Evolutionary conservation across 2,888 invertebrate species (phyloP).

Genomic region (Apamea crenata): DNA sequence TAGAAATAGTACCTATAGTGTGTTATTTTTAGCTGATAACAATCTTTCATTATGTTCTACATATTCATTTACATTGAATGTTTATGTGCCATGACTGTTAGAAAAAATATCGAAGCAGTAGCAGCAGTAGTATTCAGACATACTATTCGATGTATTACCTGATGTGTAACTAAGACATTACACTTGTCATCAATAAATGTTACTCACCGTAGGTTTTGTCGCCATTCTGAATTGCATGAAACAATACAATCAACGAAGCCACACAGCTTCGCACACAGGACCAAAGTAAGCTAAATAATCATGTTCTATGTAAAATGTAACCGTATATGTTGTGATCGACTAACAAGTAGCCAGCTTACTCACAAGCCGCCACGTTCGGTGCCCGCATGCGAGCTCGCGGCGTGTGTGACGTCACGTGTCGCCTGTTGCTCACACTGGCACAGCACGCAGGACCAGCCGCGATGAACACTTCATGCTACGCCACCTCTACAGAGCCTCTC

Average conservation of each 20-base stretch:
- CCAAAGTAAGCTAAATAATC: slow-evolving; percentile 80
- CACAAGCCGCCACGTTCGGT: slow-evolving; percentile 81
- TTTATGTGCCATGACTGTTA: slow-evolving; percentile 1
- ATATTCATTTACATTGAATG: slow-evolving; percentile 21
- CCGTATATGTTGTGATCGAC: slow-evolving; percentile 81
- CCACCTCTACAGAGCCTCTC: slow-evolving; percentile 76
- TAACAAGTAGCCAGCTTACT: slow-evolving; percentile 87
- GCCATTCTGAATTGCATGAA: slow-evolving; percentile 59
- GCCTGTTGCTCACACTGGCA: slow-evolving; percentile 73
- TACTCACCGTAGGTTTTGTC: slow-evolving; percentile 52
- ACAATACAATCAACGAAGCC: slow-evolving; percentile 63
- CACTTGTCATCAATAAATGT: slow-evolving; percentile 47
- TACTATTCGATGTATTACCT: slow-evolving; percentile 7
- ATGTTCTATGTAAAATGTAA: slow-evolving; percentile 69
- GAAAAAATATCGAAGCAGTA: slow-evolving; percentile 6
- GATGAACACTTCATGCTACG: slow-evolving; percentile 76
- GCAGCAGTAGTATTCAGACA: slow-evolving; percentile 6
- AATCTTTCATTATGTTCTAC: slow-evolving; percentile 27
- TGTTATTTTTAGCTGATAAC: slow-evolving; percentile 15
- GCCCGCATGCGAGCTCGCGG: slow-evolving; percentile 80
- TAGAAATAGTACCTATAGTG: slow-evolving; percentile 34
- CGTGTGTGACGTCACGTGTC: slow-evolving; percentile 72
- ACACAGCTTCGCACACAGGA: slow-evolving; percentile 73
- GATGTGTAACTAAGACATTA: slow-evolving; percentile 35
- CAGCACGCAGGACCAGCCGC: slow-evolving; percentile 52